Evolutionary conservation across 2,888 invertebrate genomes (phyloP), one percentile per base, ranked within the genome.

Genomic region (Leptopilina syphax): DNA sequence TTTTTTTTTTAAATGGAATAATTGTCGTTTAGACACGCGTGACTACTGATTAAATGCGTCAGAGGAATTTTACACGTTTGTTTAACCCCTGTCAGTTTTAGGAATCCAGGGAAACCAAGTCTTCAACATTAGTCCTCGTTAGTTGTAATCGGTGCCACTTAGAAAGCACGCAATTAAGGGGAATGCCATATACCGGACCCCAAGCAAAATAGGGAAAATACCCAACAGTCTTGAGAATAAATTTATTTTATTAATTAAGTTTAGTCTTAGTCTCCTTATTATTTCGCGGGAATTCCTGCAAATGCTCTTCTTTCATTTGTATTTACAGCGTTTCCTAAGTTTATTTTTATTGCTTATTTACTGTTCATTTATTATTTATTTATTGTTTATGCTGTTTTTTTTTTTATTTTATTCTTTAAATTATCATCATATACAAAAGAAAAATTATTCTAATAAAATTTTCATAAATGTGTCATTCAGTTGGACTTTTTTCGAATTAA

Each of bases 171-270:
- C 83, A 57, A 57, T 57, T 57, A 18, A 54, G 57, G 57, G 57
- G 34, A 73, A 73, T 73, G n/a, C 54, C 27, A 13, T 65, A 34
- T 34, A 34, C 34, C 57, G 57, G 57, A 41, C 57, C 54, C 41
- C 34, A 67, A 78, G 80, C 84, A 82, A 83, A 86, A 84, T 83
- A 81, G 84, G 85, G 85, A 87, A 86, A 81, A 85, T 79, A 83
- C 83, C 83, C 86, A 80, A 84, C 87, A 85, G 85, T 80, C 79
- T 81, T 79, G 34, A 80, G 34, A 80, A 70, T 83, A 85, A 86
- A 87, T 87, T 87, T 87, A 87, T 87, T 86, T 85, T 86, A 87
- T 87, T 86, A 87, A 87, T 87, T 87, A 87, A 87, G 87, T 86
- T 86, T 83, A 85, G 83, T 68, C 81, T 57, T 57, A 73, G 76